Conservation (phyloP, 2,113 vertebrate species). For the Notarius quadriscutis region DNA sequence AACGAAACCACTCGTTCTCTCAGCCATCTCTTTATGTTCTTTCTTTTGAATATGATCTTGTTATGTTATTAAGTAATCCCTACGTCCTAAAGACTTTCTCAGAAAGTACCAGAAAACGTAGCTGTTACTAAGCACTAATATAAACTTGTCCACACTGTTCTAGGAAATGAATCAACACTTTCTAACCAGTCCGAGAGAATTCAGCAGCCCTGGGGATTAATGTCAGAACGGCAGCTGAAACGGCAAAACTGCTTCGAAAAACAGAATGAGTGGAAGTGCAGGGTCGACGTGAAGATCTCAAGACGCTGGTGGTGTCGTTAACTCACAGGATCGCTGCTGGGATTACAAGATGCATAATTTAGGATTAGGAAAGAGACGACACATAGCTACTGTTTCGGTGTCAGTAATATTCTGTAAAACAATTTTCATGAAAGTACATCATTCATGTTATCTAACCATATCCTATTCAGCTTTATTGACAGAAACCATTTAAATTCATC, state of each 20-base stretch:
- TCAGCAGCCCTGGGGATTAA: not conserved
- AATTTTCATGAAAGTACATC: not conserved
- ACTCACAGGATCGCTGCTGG: not conserved
- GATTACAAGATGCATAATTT: not conserved
- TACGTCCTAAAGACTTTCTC: not conserved
- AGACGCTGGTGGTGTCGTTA: not conserved
- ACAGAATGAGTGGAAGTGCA: too few species aligned
- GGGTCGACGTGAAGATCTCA: not conserved
- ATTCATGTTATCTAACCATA: not conserved
- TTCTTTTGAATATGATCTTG: not conserved
- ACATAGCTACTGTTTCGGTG: not conserved
- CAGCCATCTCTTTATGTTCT: not conserved
- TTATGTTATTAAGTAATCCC: not conserved
- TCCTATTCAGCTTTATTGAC: not conserved
- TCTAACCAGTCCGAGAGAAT: not conserved
- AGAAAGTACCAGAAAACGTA: not conserved
- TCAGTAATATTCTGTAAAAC: not conserved
- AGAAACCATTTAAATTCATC: not conserved
- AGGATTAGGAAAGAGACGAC: too few species aligned
- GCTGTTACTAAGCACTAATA: not conserved
- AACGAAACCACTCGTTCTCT: too few species aligned
- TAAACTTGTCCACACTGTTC: not conserved
- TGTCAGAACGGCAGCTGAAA: not conserved
- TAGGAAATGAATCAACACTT: not conserved
- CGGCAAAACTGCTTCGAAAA: not conserved